A percentile compares a stretch with the other conserved stretches of the same genome.
Evolutionary conservation across 2,113 vertebrate species (phyloP).

Genomic region (Seriola aureovittata): DNA sequence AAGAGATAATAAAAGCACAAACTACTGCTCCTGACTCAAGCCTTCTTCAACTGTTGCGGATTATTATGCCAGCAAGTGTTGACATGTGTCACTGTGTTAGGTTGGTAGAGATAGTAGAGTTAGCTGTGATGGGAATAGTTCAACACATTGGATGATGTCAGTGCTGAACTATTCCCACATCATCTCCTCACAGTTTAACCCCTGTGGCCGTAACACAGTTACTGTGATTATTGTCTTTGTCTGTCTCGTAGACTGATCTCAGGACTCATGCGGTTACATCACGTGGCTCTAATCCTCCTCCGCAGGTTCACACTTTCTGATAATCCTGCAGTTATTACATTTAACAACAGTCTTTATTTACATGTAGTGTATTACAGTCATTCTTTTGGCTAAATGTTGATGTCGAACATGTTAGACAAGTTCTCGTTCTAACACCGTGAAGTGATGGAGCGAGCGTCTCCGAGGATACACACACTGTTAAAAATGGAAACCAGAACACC

Average conservation of each 20-base stretch:
- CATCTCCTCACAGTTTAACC: background rate
- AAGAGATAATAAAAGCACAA: too few species aligned
- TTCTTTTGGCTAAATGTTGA: background rate
- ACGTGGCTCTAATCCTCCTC: background rate
- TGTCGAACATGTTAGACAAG: background rate
- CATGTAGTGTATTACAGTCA: background rate
- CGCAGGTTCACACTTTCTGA: too few species aligned
- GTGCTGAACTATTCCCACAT: too few species aligned
- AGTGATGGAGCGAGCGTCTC: conserved; percentile 12
- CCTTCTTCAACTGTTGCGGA: too few species aligned
- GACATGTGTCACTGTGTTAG: too few species aligned
- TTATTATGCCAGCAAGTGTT: too few species aligned
- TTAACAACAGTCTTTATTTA: background rate
- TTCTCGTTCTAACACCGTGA: background rate
- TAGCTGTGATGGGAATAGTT: too few species aligned
- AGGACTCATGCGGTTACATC: background rate
- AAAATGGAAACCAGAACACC: conserved; percentile 54
- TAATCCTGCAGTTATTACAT: background rate
- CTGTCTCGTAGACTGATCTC: background rate
- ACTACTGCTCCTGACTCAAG: too few species aligned
- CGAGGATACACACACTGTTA: conserved; percentile 24
- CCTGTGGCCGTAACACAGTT: background rate
- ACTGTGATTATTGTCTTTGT: background rate
- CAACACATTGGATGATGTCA: too few species aligned
- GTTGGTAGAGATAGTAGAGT: too few species aligned